A percentile compares a stretch with the other conserved stretches of the same genome.
These are phyloP conservation scores for Muscicapa striata DNA, from an alignment of 2,797 vertebrate genomes.

Conservation along the genomic window DNA sequence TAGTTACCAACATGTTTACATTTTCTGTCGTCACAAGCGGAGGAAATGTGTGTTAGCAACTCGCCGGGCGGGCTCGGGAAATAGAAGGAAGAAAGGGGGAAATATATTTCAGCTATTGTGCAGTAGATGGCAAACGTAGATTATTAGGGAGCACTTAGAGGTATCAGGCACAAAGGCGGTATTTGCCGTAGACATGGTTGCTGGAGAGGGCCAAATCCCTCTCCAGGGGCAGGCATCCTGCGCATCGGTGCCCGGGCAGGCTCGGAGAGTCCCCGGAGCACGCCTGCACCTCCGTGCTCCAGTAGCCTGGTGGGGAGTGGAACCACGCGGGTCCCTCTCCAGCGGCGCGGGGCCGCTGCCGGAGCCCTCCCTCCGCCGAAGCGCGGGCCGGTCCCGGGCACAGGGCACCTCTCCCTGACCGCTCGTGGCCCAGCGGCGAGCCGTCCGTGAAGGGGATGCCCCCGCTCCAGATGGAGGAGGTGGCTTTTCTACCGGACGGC, in stretches of 20 bases:
- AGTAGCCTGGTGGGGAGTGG: not conserved
- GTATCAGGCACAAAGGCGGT: not conserved
- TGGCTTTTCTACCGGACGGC: not conserved
- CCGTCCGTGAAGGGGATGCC: not conserved
- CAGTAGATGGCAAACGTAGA: not conserved
- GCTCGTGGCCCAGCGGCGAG: not conserved
- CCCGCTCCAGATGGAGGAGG: not conserved
- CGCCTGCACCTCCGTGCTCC: not conserved
- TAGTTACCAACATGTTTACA: constrained; percentile 66
- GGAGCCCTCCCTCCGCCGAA: not conserved
- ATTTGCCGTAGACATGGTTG: not conserved
- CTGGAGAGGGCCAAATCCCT: not conserved
- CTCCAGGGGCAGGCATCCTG: not conserved
- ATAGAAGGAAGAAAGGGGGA: not conserved
- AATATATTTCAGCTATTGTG: not conserved
- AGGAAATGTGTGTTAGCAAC: constrained; percentile 62
- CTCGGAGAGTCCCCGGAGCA: not conserved
- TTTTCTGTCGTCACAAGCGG: constrained; percentile 56
- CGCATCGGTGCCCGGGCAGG: not conserved
- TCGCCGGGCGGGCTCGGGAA: constrained; percentile 6
- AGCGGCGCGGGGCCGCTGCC: not conserved
- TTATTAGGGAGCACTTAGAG: not conserved
- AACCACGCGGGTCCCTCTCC: not conserved
- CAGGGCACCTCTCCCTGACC: too few relatives aligned
- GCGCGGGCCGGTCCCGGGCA: not conserved